Conservation (phyloP, 2,797 vertebrate genomes). For the Sardinella longiceps region DNA sequence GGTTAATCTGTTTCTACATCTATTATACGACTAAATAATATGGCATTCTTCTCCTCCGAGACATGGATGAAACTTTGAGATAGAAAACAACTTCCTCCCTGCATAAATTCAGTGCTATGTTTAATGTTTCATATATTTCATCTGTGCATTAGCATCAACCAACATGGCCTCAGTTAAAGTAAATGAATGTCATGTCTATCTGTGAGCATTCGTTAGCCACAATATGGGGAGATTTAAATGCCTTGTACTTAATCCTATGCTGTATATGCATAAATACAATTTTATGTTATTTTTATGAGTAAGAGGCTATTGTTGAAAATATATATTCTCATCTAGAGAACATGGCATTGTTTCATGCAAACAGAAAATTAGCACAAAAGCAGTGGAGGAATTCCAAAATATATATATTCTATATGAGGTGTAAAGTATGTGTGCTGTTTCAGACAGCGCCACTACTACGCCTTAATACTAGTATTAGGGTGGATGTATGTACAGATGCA, state of each 20-base stretch:
- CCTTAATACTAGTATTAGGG: neutral
- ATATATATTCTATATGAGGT: neutral
- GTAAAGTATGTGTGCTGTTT: neutral
- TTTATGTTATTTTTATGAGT: conserved; percentile 9
- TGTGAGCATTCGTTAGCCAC: neutral
- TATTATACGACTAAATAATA: neutral
- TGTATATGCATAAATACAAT: conserved; percentile 27
- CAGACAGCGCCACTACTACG: neutral
- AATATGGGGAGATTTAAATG: neutral
- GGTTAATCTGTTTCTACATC: neutral
- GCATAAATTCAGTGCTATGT: neutral
- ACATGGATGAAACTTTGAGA: neutral
- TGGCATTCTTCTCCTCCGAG: neutral
- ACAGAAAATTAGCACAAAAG: conserved; percentile 13
- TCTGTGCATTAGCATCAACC: conserved; percentile 17
- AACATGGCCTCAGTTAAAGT: neutral
- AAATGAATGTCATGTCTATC: neutral
- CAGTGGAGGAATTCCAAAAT: conserved; percentile 22
- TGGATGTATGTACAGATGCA: conserved; percentile 17
- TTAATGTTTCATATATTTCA: neutral
- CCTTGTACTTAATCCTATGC: conserved; percentile 17
- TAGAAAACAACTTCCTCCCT: neutral
- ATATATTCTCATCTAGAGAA: conserved; percentile 19
- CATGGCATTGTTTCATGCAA: conserved; percentile 24
- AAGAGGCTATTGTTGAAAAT: conserved; percentile 15